A percentile compares a stretch with the other conserved stretches of the same genome.
Evolutionary conservation across 2,113 vertebrate species (phyloP).

Genomic region (Vombatus ursinus): DNA sequence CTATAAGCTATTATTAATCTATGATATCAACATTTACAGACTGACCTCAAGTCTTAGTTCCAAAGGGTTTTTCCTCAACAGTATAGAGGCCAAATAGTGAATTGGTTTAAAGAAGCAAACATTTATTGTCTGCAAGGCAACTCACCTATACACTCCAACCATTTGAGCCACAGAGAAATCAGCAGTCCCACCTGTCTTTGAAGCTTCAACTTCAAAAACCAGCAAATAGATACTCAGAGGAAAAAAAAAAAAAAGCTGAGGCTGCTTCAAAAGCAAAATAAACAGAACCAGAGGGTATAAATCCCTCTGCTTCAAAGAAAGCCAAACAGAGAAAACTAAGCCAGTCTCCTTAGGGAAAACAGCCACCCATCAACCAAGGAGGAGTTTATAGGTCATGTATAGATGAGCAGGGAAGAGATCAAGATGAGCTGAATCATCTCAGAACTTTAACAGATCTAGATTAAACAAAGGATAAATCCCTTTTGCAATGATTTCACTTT

Average conservation of each 20-base stretch:
- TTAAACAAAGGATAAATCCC: background rate
- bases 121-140: background rate
- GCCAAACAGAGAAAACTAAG: slow-evolving; percentile 65
- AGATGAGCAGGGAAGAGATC: background rate
- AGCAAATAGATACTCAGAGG: slow-evolving; percentile 70
- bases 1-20: background rate
- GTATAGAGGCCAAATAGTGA: slow-evolving; percentile 10
- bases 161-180: slow-evolving; percentile 69
- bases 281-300: slow-evolving; percentile 75
- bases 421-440: background rate
- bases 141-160: background rate
- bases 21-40: background rate
- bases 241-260: slow-evolving; percentile 65
- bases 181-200: slow-evolving; percentile 65
- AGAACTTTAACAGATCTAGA: background rate
- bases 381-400: slow-evolving; percentile 5
- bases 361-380: slow-evolving; percentile 60
- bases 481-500: slow-evolving; percentile 24
- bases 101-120: background rate
- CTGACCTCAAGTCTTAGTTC: slow-evolving; percentile 30
- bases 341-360: slow-evolving; percentile 40
- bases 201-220: slow-evolving; percentile 72
- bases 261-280: slow-evolving; percentile 75
- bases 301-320: slow-evolving; percentile 73
- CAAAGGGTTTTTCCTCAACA: background rate